Evolutionary conservation across 1,140 invertebrate genomes (phyloP).

Genomic region (Drosophila jambulina): DNA sequence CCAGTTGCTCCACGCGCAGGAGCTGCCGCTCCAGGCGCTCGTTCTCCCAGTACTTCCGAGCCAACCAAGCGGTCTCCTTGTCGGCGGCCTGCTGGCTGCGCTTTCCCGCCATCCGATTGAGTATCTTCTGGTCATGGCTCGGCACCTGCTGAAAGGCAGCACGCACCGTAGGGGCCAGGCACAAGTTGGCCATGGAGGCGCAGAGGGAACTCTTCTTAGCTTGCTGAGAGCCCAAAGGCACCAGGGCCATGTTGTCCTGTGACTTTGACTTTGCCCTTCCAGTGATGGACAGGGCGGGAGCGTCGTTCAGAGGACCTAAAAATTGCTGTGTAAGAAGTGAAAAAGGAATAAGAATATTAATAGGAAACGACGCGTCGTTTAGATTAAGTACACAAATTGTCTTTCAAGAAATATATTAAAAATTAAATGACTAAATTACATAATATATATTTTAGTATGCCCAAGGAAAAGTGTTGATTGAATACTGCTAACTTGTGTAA

Average conservation of each 20-base stretch:
- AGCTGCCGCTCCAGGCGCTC: conserved; percentile 78
- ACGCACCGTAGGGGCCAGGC: conserved; percentile 68
- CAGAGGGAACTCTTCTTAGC: conserved; percentile 42
- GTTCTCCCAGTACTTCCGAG: conserved; percentile 83
- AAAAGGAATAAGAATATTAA: neutral
- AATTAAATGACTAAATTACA: neutral
- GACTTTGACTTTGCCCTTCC: conserved; percentile 64
- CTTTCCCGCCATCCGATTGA: conserved; percentile 83
- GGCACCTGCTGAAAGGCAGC: conserved; percentile 75
- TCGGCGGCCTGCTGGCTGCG: conserved; percentile 70
- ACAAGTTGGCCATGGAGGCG: conserved; percentile 78
- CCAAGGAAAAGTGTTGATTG: no score
- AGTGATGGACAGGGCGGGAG: conserved; percentile 38
- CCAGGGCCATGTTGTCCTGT: conserved; percentile 58
- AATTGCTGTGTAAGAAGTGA: conserved; percentile 19
- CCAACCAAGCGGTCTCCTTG: conserved; percentile 83
- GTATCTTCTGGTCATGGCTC: conserved; percentile 79
- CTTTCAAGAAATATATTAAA: neutral
- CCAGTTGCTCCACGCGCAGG: conserved; percentile 76
- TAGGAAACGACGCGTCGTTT: neutral
- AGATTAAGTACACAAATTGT: neutral
- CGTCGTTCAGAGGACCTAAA: conserved; percentile 34
- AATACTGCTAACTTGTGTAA: no score
- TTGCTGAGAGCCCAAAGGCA: conserved; percentile 15
- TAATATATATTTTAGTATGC: no score